Evolutionary conservation across 2,888 invertebrate species (phyloP).

Genomic region (Bombylius discolor): DNA sequence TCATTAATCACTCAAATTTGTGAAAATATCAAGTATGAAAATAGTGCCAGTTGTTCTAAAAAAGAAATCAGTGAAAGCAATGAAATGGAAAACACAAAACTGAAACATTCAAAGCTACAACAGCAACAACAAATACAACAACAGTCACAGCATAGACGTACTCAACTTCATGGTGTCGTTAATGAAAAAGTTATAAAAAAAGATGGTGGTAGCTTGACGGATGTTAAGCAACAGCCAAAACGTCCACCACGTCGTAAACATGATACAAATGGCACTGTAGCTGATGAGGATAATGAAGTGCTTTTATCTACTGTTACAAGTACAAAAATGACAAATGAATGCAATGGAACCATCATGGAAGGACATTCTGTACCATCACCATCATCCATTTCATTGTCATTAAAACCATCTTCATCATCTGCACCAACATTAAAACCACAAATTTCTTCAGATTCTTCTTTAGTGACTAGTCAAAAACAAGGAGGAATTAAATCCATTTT

Average conservation of each 20-base stretch:
- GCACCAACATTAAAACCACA: slow-evolving; percentile 14
- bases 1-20: slow-evolving; percentile 27
- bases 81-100: not conserved
- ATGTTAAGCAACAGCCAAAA: slow-evolving; percentile 19
- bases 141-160: not conserved
- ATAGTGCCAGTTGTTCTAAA: slow-evolving; percentile 12
- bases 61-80: slow-evolving; percentile 10
- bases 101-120: not conserved
- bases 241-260: slow-evolving; percentile 28
- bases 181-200: not conserved
- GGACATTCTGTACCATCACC: not conserved
- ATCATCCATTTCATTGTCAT: not conserved
- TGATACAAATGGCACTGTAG: slow-evolving; percentile 11
- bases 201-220: not conserved
- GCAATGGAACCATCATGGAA: not conserved
- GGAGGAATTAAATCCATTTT: slow-evolving; percentile 44
- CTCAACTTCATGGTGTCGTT: too few species aligned
- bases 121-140: not conserved
- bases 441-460: slow-evolving; percentile 11
- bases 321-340: not conserved
- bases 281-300: slow-evolving; percentile 5
- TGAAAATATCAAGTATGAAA: slow-evolving; percentile 39
- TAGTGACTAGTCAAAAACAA: slow-evolving; percentile 13
- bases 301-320: not conserved
- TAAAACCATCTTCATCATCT: not conserved